These are phyloP conservation scores for Branchellion lobata DNA, from an alignment of 2,888 invertebrate genomes.

Conservation along the genomic window DNA sequence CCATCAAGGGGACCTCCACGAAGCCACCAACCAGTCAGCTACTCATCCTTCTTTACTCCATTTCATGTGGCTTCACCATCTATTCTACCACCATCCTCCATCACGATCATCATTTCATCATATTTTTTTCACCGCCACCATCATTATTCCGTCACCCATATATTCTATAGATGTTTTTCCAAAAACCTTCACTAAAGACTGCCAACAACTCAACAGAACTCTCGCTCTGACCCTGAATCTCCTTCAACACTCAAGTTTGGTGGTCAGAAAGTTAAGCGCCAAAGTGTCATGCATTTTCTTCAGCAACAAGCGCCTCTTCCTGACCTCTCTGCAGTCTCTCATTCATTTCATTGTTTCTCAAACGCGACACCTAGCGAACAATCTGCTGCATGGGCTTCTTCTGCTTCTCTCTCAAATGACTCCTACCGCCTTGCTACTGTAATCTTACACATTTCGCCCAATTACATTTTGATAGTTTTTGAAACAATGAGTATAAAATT, in stretches of 20 bases:
- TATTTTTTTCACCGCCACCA: neutral
- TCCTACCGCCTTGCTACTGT: neutral
- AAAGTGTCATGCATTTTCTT: neutral
- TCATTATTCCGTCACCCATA: no score
- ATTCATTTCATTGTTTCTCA: neutral
- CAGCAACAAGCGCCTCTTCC: neutral
- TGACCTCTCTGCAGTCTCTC: neutral
- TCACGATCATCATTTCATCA: neutral
- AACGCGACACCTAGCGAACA: neutral
- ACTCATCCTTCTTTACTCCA: no score
- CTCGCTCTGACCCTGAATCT: neutral
- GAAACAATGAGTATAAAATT: no score
- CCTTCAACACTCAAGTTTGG: neutral
- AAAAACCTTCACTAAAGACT: no score
- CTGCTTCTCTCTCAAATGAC: neutral
- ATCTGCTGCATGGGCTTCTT: neutral
- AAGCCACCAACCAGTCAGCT: no score
- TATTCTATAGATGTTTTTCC: no score
- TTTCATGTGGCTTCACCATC: no score
- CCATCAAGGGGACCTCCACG: neutral
- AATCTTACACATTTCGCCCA: neutral
- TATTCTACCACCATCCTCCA: no score
- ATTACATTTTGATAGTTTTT: no score
- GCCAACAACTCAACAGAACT: neutral
- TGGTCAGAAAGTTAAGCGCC: neutral